A percentile compares a stretch with the other conserved stretches of the same genome.
Conservation (phyloP, 2,797 vertebrate species). For the Cetoscarus ocellatus region DNA sequence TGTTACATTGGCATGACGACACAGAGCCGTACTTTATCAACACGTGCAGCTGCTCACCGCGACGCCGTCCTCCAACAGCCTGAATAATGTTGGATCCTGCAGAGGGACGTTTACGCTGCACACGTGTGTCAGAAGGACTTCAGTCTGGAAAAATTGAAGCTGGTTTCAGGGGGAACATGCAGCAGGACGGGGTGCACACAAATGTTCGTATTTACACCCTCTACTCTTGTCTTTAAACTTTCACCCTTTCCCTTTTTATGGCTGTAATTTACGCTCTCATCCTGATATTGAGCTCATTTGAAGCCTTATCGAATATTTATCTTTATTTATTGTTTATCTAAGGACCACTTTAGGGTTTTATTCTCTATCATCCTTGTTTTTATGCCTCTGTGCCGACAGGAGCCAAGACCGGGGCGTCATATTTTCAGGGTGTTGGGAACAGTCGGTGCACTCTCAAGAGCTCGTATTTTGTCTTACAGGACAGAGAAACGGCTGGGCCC, state of each 20-base stretch:
- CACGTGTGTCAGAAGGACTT: neutral
- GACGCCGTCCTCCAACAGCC: slow-evolving; percentile 24
- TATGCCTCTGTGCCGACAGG: no score
- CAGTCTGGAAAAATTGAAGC: slow-evolving; percentile 41
- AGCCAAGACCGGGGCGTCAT: no score
- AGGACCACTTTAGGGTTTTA: no score
- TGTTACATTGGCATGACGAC: slow-evolving; percentile 42
- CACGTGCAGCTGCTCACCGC: slow-evolving; percentile 15
- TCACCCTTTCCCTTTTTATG: neutral
- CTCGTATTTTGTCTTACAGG: no score
- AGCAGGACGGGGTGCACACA: slow-evolving; percentile 10
- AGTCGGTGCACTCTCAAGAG: no score
- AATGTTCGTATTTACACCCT: slow-evolving; percentile 2
- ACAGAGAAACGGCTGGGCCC: no score
- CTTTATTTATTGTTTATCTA: neutral
- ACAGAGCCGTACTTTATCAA: slow-evolving; percentile 3
- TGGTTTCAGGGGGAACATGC: neutral
- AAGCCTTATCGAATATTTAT: neutral
- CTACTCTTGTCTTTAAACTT: neutral
- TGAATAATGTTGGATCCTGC: slow-evolving; percentile 18
- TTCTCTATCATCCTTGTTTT: no score
- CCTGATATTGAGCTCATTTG: neutral
- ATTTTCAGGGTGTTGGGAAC: no score
- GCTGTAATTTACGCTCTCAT: neutral
- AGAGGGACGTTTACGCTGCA: neutral